These are phyloP conservation scores for Neotragus moschatus DNA, from an alignment of 2,113 vertebrate genomes.

Conservation along the genomic window DNA sequence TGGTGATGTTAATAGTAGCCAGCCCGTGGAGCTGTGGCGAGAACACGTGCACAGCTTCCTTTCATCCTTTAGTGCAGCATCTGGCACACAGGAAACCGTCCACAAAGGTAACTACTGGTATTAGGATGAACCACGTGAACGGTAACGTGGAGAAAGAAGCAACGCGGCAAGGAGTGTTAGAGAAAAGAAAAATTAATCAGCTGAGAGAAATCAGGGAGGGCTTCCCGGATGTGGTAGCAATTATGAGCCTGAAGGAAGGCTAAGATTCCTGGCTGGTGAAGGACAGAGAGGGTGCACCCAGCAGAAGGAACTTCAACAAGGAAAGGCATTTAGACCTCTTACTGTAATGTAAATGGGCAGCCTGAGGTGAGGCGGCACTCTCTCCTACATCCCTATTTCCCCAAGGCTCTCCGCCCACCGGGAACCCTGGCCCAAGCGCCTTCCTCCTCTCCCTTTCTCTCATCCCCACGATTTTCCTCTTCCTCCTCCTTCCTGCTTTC, in stretches of 20 bases:
- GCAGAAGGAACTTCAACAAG: background rate
- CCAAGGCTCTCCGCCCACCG: background rate
- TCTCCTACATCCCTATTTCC: background rate
- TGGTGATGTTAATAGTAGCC: background rate
- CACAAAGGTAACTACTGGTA: background rate
- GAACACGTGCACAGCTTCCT: background rate
- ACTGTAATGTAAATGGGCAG: background rate
- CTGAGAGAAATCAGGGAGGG: background rate
- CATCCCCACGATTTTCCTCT: background rate
- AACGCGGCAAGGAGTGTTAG: background rate
- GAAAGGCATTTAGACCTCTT: background rate
- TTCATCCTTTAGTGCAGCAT: background rate
- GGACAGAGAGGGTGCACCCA: background rate
- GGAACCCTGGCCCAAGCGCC: background rate
- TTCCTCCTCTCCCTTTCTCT: background rate
- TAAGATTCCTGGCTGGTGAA: background rate
- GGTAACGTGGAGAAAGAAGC: background rate
- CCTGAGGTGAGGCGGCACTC: background rate
- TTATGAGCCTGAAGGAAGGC: background rate
- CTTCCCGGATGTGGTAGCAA: conserved; percentile 10
- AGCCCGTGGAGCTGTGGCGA: background rate
- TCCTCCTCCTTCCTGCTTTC: background rate
- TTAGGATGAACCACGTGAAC: background rate
- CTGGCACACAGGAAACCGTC: background rate
- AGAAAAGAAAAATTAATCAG: background rate